Conservation (phyloP, 2,797 vertebrate genomes). For the Ptychobarbus kaznakovi region DNA sequence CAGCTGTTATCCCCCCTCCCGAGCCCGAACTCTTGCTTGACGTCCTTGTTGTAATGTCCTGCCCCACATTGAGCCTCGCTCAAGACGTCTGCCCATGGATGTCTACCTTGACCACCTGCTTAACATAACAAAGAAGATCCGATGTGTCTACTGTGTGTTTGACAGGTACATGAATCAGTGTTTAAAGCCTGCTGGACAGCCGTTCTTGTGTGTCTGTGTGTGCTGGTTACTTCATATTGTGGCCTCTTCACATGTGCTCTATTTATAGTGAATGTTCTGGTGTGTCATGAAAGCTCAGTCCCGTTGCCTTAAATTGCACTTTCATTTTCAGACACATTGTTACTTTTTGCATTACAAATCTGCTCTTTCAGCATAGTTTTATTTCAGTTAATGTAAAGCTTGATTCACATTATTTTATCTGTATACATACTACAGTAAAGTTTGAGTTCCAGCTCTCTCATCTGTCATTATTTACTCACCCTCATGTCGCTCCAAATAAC, state of each 20-base stretch:
- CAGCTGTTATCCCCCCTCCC: slow-evolving; percentile 53
- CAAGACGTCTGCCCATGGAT: slow-evolving; percentile 38
- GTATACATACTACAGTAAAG: not conserved
- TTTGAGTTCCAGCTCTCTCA: not conserved
- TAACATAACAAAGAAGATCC: not conserved
- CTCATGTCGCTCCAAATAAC: not conserved
- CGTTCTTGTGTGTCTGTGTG: slow-evolving; percentile 20
- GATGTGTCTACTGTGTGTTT: slow-evolving; percentile 25
- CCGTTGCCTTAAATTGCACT: slow-evolving; percentile 6
- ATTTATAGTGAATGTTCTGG: slow-evolving; percentile 57
- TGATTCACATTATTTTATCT: slow-evolving; percentile 17
- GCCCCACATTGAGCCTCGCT: slow-evolving; percentile 7
- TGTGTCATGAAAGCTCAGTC: slow-evolving; percentile 26
- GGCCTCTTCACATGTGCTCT: slow-evolving; percentile 49
- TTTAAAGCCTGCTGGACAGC: not conserved
- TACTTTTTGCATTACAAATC: not conserved
- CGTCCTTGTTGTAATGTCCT: slow-evolving; percentile 12
- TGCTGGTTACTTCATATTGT: slow-evolving; percentile 32
- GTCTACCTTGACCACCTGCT: slow-evolving; percentile 25
- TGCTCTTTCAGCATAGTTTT: slow-evolving; percentile 19
- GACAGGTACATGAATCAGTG: slow-evolving; percentile 33
- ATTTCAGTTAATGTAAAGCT: not conserved
- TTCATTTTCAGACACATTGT: not conserved
- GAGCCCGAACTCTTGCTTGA: not conserved
- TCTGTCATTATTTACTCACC: not conserved